Conservation (phyloP, 2,888 invertebrate species). For the Campoletis raptor region DNA sequence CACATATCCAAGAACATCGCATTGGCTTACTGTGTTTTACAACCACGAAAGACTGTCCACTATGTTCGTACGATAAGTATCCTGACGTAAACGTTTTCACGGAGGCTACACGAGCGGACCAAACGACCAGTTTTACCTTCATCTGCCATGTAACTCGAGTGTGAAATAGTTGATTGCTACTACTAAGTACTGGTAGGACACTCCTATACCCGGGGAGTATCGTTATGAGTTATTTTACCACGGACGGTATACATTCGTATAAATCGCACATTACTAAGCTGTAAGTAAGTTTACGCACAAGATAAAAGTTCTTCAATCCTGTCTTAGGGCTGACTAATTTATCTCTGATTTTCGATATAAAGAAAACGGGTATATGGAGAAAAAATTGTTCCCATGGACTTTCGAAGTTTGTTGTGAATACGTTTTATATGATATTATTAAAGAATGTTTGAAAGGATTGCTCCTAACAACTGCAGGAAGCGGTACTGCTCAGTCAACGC, state of each 20-base stretch:
- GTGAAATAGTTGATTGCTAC: constrained; percentile 66
- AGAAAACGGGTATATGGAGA: background rate
- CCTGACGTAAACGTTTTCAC: constrained; percentile 31
- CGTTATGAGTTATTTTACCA: constrained; percentile 24
- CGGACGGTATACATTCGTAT: background rate
- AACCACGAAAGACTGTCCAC: constrained; percentile 53
- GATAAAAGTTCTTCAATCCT: constrained; percentile 10
- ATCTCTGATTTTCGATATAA: background rate
- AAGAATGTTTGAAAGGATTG: background rate
- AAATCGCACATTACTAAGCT: background rate
- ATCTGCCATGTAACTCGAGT: constrained; percentile 65
- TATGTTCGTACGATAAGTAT: constrained; percentile 34
- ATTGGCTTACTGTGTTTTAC: constrained; percentile 57
- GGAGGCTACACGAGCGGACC: constrained; percentile 19
- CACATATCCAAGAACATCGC: constrained; percentile 26
- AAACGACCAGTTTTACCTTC: constrained; percentile 46
- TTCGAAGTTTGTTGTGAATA: background rate
- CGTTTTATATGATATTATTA: background rate
- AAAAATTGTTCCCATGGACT: background rate
- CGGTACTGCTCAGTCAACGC: background rate
- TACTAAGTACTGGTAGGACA: constrained; percentile 54
- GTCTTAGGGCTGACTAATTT: background rate
- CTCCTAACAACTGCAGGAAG: background rate
- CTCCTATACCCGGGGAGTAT: constrained; percentile 29
- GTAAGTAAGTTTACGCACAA: constrained; percentile 9